Evolutionary conservation across 1,140 invertebrate species (phyloP).

Genomic region (Steinernema feltiae): DNA sequence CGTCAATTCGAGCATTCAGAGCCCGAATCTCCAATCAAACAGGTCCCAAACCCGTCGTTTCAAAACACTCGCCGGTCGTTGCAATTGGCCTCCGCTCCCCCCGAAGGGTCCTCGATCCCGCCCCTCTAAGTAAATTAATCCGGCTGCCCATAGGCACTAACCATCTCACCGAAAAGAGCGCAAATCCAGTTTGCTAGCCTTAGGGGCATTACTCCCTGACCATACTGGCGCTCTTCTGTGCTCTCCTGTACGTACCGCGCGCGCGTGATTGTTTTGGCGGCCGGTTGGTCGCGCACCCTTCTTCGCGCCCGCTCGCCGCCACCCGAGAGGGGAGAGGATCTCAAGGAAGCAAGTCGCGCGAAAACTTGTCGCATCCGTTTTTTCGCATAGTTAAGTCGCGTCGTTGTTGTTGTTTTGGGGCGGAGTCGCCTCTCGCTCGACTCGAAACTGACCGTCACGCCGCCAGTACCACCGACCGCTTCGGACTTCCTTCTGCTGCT

Average conservation of each 20-base stretch:
- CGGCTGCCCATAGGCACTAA: slow-evolving; percentile 1
- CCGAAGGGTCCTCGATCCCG: not conserved
- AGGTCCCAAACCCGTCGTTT: not conserved
- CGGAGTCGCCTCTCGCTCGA: not conserved
- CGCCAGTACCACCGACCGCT: no score
- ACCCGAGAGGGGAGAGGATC: not conserved
- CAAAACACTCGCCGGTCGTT: not conserved
- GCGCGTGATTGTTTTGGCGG: slow-evolving; percentile 11
- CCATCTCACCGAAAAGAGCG: slow-evolving; percentile 1
- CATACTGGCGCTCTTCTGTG: not conserved
- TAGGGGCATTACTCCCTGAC: slow-evolving; percentile 2
- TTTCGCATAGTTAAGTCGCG: slow-evolving; percentile 7
- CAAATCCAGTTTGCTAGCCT: slow-evolving; percentile 7
- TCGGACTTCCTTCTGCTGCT: slow-evolving; percentile 4
- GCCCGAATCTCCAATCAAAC: not conserved
- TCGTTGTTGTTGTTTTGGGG: slow-evolving; percentile 2
- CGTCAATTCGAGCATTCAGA: no score
- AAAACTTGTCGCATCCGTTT: slow-evolving; percentile 14
- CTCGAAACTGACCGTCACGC: not conserved
- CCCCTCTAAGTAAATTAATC: slow-evolving; percentile 3
- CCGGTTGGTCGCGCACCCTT: not conserved
- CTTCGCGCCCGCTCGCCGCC: not conserved
- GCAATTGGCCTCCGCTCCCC: not conserved
- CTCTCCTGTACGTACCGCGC: not conserved
- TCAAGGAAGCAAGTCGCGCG: not conserved